Evolutionary conservation across 2,797 vertebrate genomes (phyloP).

Genomic region (Sphenopsis melanotis): DNA sequence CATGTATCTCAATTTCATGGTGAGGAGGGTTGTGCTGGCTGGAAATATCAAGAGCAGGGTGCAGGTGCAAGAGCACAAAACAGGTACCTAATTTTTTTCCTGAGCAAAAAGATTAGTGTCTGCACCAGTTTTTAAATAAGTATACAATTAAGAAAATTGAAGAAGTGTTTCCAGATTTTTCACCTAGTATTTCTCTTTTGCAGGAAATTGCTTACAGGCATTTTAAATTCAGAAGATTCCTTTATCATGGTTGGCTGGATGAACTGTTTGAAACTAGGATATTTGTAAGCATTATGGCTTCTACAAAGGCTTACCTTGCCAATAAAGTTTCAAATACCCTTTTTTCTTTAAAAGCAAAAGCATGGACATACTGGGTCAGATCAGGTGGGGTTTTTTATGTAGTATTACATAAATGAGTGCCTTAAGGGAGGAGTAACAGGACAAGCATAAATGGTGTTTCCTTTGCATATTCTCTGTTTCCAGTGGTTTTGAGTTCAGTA

Average conservation of each 20-base stretch:
- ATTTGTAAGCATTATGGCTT: neutral
- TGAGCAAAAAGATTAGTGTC: neutral
- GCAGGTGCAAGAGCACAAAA: neutral
- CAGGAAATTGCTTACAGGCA: neutral
- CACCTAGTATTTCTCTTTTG: neutral
- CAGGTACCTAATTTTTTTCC: neutral
- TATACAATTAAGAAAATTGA: neutral
- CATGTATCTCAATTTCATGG: accelerated
- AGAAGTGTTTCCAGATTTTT: neutral
- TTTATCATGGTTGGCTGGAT: neutral
- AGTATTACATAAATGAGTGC: neutral
- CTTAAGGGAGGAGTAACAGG: neutral
- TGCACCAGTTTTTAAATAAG: neutral
- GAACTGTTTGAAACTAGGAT: neutral
- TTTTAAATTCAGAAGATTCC: neutral
- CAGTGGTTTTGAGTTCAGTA: neutral
- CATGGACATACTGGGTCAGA: neutral
- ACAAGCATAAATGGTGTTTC: neutral
- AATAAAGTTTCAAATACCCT: neutral
- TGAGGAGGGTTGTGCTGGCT: neutral
- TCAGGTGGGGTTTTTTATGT: neutral
- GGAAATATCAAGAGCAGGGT: neutral
- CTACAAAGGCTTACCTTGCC: neutral
- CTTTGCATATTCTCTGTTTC: neutral
- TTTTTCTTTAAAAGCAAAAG: neutral